Evolutionary conservation across 2,888 invertebrate genomes (phyloP), one percentile per base, ranked within the genome.

Genomic region (Tetheella fluctuosa): DNA sequence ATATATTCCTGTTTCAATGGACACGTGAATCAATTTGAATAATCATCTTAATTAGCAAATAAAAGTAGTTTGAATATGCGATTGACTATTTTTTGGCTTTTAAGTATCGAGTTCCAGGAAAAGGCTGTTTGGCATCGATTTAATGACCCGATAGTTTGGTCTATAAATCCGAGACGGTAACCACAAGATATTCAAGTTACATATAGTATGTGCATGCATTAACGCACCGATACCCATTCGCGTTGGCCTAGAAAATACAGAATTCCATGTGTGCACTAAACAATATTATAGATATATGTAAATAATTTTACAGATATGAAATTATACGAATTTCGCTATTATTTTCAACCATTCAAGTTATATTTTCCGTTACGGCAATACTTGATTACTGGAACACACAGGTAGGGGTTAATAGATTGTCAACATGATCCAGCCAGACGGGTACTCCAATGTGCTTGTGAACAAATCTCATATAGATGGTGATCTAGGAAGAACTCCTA

Each of bases 111-210:
- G 20, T 48, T 48, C 0, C 48, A 48, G 48, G 48, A 48, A 48
- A 17, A 48, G n/a, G 20, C 48, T 48, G 17, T 10, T 48, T 23
- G 55, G 23, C 34, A 55, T 55, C 20, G 34, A 34, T 34, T 55
- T 34, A 20, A 55, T 62, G 68, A 67, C 69, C 71, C 63, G 65
- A 65, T 61, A 68, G 68, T 63, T 63, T 61, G 64, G 64, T 71
- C 66, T 65, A 67, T 59, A 63, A 61, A 60, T 60, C 57, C 59
- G 63, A 59, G 59, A 59, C 57, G 64, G 65, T 63, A 65, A 69
- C 71, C 70, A 63, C 70, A 69, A 61, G 63, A 59, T 48, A 59
- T 55, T 55, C 55, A 55, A 20, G 34, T 55, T 55, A 34, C 55
- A 34, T 34, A 30, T 17, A 23, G 20, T 34, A 34, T 34, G 34